These are phyloP conservation scores for Anabacerthia variegaticeps DNA, from an alignment of 2,797 vertebrate species.

Conservation along the genomic window DNA sequence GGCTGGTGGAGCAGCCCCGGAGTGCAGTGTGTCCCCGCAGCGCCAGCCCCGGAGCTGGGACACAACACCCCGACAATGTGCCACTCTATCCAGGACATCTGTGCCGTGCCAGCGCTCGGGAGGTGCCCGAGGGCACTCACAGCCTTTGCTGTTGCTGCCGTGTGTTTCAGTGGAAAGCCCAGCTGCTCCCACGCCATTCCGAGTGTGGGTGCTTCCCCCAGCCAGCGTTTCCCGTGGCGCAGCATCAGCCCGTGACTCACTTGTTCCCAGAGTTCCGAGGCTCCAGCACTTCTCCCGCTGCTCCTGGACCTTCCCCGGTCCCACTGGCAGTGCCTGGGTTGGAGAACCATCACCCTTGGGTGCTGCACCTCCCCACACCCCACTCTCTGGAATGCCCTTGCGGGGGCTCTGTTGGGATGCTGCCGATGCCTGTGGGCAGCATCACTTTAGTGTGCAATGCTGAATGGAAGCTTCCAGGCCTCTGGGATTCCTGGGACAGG, in stretches of 20 bases:
- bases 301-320: not conserved
- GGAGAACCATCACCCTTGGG: not conserved
- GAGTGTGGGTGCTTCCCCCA: not conserved
- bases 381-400: not conserved
- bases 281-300: not conserved
- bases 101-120: fast-evolving
- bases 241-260: not conserved
- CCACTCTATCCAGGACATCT: fast-evolving
- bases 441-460: fast-evolving
- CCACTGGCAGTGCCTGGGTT: not conserved
- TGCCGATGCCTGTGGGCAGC: fast-evolving
- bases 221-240: not conserved
- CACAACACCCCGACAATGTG: fast-evolving
- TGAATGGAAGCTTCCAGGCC: not conserved
- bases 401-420: not conserved
- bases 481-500: no score
- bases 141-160: not conserved
- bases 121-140: not conserved
- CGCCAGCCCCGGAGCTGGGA: fast-evolving
- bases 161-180: not conserved
- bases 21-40: fast-evolving
- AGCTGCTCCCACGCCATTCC: not conserved
- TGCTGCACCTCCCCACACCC: not conserved
- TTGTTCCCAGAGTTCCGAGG: not conserved
- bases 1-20: not conserved